A percentile compares a stretch with the other conserved stretches of the same genome.
Evolutionary conservation across 2,797 vertebrate genomes (phyloP).

Genomic region (Helarctos malayanus): DNA sequence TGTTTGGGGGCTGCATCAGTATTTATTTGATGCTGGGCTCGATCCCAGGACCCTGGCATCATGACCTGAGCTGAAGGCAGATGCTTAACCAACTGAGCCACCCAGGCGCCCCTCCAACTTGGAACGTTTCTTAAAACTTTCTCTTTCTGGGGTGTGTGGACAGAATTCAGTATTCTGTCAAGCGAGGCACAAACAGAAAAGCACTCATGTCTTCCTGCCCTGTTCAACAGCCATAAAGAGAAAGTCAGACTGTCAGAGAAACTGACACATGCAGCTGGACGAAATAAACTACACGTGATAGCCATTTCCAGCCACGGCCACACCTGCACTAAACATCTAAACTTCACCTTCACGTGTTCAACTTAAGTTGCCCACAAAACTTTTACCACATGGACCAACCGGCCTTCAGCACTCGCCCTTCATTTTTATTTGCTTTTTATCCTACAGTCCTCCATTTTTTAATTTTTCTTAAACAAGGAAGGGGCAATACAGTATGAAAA

Average conservation of each 20-base stretch:
- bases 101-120: too few species aligned
- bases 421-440: not conserved
- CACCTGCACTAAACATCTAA: not conserved
- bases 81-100: too few species aligned
- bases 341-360: not conserved
- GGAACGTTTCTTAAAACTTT: too few species aligned
- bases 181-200: not conserved
- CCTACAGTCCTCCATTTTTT: not conserved
- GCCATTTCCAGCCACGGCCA: not conserved
- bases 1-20: not conserved
- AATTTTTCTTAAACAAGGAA: conserved; percentile 53
- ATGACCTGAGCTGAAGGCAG: too few species aligned
- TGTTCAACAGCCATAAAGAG: not conserved
- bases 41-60: too few species aligned
- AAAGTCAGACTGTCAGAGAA: not conserved
- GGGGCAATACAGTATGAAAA: not conserved
- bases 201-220: not conserved
- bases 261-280: not conserved
- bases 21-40: not conserved
- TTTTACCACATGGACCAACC: not conserved
- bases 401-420: not conserved
- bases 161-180: too few species aligned
- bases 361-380: not conserved
- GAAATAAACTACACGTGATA: not conserved
- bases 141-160: too few species aligned